phyloP scores from a whole-genome alignment of 2,797 vertebrate species.

The Dendrocincla fuliginosa region DNA sequence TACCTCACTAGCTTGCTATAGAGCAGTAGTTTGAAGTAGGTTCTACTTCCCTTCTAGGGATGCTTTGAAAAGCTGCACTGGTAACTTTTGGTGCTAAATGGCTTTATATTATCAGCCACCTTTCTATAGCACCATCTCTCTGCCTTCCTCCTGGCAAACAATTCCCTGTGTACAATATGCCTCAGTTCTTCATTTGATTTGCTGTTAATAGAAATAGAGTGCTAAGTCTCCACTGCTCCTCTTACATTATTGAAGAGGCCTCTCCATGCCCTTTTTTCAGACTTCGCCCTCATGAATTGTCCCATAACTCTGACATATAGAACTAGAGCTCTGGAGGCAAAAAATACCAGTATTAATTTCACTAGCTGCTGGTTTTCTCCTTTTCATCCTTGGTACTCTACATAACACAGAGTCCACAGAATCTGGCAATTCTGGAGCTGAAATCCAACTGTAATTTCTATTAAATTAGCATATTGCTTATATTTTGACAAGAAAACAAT shows the following conservation, averaged over 20 bases:
- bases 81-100: neutral
- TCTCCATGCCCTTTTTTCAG: neutral
- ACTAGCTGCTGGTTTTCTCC: neutral
- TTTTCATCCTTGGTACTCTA: neutral
- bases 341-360: neutral
- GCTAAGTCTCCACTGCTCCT: neutral
- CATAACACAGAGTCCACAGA: neutral
- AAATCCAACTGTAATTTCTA: neutral
- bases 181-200: neutral
- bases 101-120: neutral
- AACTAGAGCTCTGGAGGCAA: neutral
- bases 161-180: neutral
- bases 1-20: neutral
- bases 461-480: neutral
- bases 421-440: neutral
- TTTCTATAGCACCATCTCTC: neutral
- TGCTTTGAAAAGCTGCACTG: neutral
- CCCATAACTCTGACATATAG: neutral
- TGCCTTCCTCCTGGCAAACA: neutral
- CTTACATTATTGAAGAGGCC: neutral
- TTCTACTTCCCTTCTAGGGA: neutral
- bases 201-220: neutral
- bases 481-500: neutral
- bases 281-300: neutral
- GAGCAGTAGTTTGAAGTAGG: neutral